phyloP scores from a whole-genome alignment of 2,797 vertebrate genomes.

The Brotula barbata region DNA sequence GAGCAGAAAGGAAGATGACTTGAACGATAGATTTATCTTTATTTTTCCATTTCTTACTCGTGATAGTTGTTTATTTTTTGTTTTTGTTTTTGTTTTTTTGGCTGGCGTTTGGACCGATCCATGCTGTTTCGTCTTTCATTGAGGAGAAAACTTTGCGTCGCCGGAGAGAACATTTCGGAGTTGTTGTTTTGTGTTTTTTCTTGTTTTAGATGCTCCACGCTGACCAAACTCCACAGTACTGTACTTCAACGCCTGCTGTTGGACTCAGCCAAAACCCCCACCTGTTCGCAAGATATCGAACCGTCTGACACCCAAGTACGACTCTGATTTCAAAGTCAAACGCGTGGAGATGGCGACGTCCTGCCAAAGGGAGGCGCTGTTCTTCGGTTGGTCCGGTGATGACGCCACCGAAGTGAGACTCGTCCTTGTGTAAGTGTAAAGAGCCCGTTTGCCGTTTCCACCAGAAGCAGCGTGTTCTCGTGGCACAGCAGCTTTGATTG shows the following conservation, averaged over 20 bases:
- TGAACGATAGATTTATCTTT: slow-evolving; percentile 59
- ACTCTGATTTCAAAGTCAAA: not conserved
- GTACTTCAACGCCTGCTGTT: slow-evolving; percentile 23
- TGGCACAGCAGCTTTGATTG: slow-evolving; percentile 25
- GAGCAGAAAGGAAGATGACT: slow-evolving; percentile 57
- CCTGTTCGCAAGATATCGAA: too few species aligned
- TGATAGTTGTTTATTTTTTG: slow-evolving; percentile 25
- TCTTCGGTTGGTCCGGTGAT: not conserved
- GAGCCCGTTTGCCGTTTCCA: slow-evolving; percentile 20
- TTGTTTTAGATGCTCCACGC: slow-evolving; percentile 5
- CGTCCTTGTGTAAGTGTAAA: not conserved
- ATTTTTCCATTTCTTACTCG: slow-evolving; percentile 29
- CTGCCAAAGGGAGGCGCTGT: slow-evolving; percentile 1
- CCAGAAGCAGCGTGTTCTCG: slow-evolving; percentile 45
- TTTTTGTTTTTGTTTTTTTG: slow-evolving; percentile 34
- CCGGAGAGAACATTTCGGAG: slow-evolving; percentile 5
- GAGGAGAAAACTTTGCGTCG: slow-evolving; percentile 21
- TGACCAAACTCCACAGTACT: slow-evolving; percentile 30
- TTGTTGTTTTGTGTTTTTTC: not conserved
- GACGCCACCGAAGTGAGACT: not conserved
- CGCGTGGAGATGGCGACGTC: not conserved
- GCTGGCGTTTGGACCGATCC: slow-evolving; percentile 17
- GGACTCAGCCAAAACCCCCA: slow-evolving; percentile 10
- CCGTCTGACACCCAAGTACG: too few species aligned
- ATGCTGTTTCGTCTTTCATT: slow-evolving; percentile 6